These are phyloP conservation scores for Notothenia rossii DNA, from an alignment of 2,113 vertebrate species.

Conservation along the genomic window DNA sequence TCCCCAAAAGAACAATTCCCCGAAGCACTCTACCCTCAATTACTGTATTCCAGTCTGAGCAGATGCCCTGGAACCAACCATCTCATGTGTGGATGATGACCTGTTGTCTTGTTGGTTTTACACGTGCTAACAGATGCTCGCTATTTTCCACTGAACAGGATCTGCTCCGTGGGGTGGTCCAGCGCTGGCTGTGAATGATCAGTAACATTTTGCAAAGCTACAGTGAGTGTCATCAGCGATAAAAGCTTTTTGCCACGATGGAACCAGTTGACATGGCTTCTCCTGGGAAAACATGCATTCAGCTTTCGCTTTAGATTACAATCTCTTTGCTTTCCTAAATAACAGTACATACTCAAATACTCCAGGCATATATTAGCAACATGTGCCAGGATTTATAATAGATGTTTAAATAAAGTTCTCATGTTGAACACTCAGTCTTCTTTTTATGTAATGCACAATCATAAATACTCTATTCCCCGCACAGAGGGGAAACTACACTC, in stretches of 20 bases:
- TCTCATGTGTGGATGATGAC: conserved; percentile 23
- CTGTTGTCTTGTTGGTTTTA: conserved; percentile 2
- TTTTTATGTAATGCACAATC: conserved; percentile 8
- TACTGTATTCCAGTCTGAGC: conserved; percentile 25
- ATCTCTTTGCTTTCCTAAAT: not conserved
- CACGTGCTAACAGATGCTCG: conserved; percentile 50
- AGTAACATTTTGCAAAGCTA: conserved; percentile 25
- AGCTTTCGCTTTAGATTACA: not conserved
- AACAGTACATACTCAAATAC: not conserved
- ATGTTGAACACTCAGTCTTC: conserved; percentile 2
- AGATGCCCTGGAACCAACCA: conserved; percentile 5
- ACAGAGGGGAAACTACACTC: not conserved
- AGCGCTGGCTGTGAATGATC: not conserved
- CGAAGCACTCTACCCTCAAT: conserved; percentile 29
- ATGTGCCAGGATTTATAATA: not conserved
- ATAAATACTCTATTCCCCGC: no score
- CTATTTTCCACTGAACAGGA: conserved; percentile 9
- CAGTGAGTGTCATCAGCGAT: conserved; percentile 19
- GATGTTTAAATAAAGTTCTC: not conserved
- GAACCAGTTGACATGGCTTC: not conserved
- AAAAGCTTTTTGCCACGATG: conserved; percentile 23
- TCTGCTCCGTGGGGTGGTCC: conserved; percentile 23
- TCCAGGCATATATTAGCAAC: not conserved
- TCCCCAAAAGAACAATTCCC: conserved; percentile 37
- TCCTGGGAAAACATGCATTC: not conserved